Conservation (phyloP, 2,888 invertebrate genomes). For the Limnephilus lunatus region DNA sequence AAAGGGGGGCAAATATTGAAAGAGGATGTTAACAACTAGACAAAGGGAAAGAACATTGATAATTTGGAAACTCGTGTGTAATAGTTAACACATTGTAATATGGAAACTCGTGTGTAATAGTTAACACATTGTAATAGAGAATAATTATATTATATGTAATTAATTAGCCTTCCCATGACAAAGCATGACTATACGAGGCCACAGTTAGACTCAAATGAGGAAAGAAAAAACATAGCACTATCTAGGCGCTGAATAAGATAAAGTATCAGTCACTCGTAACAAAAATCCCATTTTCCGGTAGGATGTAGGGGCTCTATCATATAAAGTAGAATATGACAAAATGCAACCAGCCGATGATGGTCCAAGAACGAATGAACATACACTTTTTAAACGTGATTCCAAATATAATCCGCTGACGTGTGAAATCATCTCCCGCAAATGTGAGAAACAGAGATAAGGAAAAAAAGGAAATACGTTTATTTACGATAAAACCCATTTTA, state of each 20-base stretch:
- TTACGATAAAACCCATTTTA: neutral
- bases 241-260: neutral
- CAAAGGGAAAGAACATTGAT: no score
- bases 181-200: neutral
- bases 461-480: neutral
- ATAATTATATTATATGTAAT: neutral
- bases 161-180: neutral
- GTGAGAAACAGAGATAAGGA: neutral
- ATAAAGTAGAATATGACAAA: slow-evolving; percentile 16
- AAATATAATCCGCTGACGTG: neutral
- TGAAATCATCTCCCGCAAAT: neutral
- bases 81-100: no score
- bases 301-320: neutral
- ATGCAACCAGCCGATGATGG: slow-evolving; percentile 11
- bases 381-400: neutral
- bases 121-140: no score
- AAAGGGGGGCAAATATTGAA: neutral
- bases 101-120: neutral
- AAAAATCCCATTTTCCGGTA: slow-evolving; percentile 2
- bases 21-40: no score
- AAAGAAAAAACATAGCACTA: neutral
- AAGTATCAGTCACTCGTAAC: neutral
- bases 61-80: neutral
- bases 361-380: neutral
- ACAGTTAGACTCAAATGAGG: neutral